Base-by-base conservation (phyloP, 2,888 invertebrate species). In the Drosophila peninsularis region DNA sequence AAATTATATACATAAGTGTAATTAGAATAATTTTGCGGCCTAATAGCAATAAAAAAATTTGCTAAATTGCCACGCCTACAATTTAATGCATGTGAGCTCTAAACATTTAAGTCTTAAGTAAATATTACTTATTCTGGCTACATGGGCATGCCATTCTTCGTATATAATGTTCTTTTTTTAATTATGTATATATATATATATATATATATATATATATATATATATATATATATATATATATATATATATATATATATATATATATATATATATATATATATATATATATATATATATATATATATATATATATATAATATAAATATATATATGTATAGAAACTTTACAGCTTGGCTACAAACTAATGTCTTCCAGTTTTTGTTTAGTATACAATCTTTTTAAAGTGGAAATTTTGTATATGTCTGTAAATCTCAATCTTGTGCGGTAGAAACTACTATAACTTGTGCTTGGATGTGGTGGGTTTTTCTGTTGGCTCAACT, bases 401-500 rank as follows among this genome's bases (percentile, higher is more conserved):
- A 7, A 63, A 60, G 53, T 72, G 77, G 62, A 68, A 64, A 65
- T 56, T 52, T 39, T 67, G 55, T 56, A 63, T 58, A 70, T 62
- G 37, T 56, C 52, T 65, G 64, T 71, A 49, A 86, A 82, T 82
- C 82, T 82, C 80, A 82, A 77, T 54, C 47, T 47, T 58, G 80
- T 88, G 83, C 83, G 52, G 71, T 71, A 75, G 72, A 71, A 82
- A 75, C 88, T 82, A 77, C 86, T 70, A 71, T 83, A 83, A 82
- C 80, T 88, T 82, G 88, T 83, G 83, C 81, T 30, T 30, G 64
- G 72, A 68, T 79, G 72, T 80, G 75, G 80, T 74, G 80, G 74
- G 83, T 53, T 65, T 47, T 60, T 41, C n/a, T 24, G 10, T 32
- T 19, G 19, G 41, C 36, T 27, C 47, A 32, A n/a, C 21, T 24